These are phyloP conservation scores for Tragelaphus buxtoni DNA, from an alignment of 2,113 vertebrate species.

Conservation along the genomic window DNA sequence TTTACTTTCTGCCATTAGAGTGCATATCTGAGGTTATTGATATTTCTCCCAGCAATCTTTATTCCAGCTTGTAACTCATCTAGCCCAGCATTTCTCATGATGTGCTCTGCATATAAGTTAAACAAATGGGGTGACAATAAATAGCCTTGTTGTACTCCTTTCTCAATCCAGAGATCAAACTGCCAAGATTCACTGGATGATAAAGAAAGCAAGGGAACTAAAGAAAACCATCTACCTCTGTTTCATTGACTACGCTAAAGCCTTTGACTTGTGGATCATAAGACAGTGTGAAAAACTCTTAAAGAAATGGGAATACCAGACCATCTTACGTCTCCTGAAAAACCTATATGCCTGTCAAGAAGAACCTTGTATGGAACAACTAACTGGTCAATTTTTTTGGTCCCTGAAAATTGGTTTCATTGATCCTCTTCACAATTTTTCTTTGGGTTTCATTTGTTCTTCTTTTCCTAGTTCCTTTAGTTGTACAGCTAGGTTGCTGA, in stretches of 20 bases:
- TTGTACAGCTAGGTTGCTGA: not conserved
- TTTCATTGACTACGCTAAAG: not conserved
- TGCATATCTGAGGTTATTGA: not conserved
- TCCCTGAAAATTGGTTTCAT: not conserved
- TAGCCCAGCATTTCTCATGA: not conserved
- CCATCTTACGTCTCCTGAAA: not conserved
- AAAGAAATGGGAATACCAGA: not conserved
- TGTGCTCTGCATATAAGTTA: not conserved
- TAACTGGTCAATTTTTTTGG: not conserved
- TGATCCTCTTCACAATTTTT: not conserved
- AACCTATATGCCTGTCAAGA: not conserved
- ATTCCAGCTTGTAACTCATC: not conserved
- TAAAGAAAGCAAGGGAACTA: not conserved
- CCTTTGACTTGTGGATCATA: not conserved
- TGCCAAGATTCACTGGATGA: not conserved
- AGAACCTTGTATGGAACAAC: not conserved
- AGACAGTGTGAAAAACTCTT: not conserved
- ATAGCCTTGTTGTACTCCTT: not conserved
- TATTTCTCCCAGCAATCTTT: not conserved
- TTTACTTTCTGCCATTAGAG: not conserved
- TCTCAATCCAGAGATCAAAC: not conserved
- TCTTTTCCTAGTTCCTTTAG: not conserved
- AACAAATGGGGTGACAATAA: not conserved
- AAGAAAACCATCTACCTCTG: not conserved
- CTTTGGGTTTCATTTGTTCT: not conserved